phyloP scores from a whole-genome alignment of 2,113 vertebrate genomes.

The Pterophyllum scalare region DNA sequence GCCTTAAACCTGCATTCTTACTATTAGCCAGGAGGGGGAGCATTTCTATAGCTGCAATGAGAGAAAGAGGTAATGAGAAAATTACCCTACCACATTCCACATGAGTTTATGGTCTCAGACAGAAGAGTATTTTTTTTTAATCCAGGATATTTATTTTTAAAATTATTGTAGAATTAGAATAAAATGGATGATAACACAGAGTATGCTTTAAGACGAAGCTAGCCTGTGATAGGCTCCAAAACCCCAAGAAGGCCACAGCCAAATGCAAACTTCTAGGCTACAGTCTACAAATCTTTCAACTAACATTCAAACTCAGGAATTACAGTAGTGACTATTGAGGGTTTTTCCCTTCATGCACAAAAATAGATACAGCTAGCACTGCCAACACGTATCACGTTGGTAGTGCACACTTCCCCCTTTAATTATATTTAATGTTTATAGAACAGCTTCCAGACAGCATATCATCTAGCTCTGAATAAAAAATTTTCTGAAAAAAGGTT shows the following conservation, averaged over 20 bases:
- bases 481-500: not conserved
- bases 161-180: not conserved
- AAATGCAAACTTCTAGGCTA: not conserved
- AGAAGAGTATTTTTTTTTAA: not conserved
- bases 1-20: not conserved
- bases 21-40: not conserved
- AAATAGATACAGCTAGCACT: not conserved
- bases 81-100: not conserved
- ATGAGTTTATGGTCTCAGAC: not conserved
- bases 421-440: not conserved
- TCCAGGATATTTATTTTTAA: not conserved
- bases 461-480: not conserved
- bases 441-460: not conserved
- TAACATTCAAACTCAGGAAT: not conserved
- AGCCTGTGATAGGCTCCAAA: fast-evolving
- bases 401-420: not conserved
- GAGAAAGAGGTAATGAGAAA: not conserved
- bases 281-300: not conserved
- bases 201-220: not conserved
- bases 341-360: not conserved
- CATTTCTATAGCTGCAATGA: not conserved
- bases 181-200: not conserved
- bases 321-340: not conserved
- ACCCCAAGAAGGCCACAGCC: no score
- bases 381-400: not conserved